Evolutionary conservation across 1,140 invertebrate genomes (phyloP), one percentile per base, ranked within the genome.

Genomic region (Ruditapes philippinarum): DNA sequence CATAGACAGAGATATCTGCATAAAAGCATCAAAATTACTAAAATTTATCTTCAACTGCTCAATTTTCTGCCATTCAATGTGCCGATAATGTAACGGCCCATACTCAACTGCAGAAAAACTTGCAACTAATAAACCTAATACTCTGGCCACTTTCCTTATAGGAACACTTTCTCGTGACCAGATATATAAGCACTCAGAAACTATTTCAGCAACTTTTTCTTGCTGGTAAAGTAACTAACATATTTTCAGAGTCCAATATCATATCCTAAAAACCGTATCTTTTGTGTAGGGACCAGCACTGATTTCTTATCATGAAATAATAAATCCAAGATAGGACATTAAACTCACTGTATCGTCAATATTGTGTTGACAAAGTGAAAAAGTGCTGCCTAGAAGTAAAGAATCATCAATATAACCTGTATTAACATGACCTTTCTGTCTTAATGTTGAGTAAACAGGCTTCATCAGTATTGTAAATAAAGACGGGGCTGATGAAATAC

Each of bases 101-200:
- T 25, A 33, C n/a, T 86, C 73, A 60, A 86, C 84, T 49, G 54
- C 84, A 28, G 84, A 86, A 40, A 78, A 86, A 78, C 19, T n/a
- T 25, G 51, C 7, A 0, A 76, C 73, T 38, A 86, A 60, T 31
- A 86, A 42, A 0, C 70, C 42, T 25, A 86, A 57, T 12, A 78
- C 84, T 62, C 49, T 31, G 12, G 84, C 51, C 19, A 86, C 68
- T 28, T 1, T 5, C 57, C 84, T 60, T 17, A 86, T 86, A 25
- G 19, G 19, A 25, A 42, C 38, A 31, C 5, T 2, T 36, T n/a
- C 14, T 9, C 22, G 0, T 0, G 42, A 28, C 5, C 31, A 51
- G 12, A 79, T 17, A 12, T 79, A 28, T 28, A 17, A 12, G 36
- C 76, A 79, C 54, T 79, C 42, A 54, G 76, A 54, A 4, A 4